A percentile compares a stretch with the other conserved stretches of the same genome.
Evolutionary conservation across 2,113 vertebrate species (phyloP).

Genomic region (Psammodynastes pulverulentus): DNA sequence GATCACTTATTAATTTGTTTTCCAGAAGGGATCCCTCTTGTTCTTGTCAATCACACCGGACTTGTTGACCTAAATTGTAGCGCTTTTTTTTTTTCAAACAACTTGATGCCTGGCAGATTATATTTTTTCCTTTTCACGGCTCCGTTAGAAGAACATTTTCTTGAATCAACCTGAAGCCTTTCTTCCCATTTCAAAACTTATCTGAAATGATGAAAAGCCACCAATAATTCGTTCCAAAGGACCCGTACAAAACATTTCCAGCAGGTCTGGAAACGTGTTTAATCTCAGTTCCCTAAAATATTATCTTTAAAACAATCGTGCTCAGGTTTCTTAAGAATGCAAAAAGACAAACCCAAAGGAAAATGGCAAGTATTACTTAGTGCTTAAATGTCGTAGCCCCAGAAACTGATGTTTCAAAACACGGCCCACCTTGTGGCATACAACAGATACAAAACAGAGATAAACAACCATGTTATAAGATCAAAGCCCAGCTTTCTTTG

Average conservation of each 20-base stretch:
- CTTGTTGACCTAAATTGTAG: accelerated
- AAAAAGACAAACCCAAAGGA: background rate
- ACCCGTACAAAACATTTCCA: background rate
- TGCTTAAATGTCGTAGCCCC: background rate
- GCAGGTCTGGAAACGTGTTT: accelerated
- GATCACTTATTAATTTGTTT: constrained; percentile 4
- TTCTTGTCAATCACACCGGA: background rate
- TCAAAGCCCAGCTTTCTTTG: background rate
- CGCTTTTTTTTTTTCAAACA: background rate
- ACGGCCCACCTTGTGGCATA: background rate
- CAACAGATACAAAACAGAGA: background rate
- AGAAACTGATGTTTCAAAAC: background rate
- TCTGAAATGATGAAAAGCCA: background rate
- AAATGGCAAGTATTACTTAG: background rate
- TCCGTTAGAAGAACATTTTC: background rate
- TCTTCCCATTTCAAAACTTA: background rate
- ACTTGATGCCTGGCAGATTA: accelerated
- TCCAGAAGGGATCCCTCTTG: background rate
- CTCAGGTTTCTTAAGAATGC: background rate
- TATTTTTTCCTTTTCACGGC: background rate
- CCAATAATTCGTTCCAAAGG: background rate
- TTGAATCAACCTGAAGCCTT: background rate
- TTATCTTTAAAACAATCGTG: background rate
- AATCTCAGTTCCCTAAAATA: background rate
- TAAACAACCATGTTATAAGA: background rate